Percentiles rank a stretch among this genome's conserved stretches.
Conservation (phyloP, 2,888 invertebrate species). For the Sinotaia quadrata region DNA sequence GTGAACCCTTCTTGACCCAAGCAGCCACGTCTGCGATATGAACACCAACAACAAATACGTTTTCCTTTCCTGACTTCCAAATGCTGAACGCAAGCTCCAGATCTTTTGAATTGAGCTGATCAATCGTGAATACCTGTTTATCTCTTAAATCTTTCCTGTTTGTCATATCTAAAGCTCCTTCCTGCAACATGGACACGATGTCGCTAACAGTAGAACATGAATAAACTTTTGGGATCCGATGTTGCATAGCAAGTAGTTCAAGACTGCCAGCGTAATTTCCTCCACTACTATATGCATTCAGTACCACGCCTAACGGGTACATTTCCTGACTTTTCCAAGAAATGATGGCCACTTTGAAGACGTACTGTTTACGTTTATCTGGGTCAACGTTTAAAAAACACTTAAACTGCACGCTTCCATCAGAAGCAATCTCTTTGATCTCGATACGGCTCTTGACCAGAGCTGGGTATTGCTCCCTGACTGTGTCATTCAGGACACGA, state of each 20-base stretch:
- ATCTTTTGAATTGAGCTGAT: conserved; percentile 44
- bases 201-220: neutral
- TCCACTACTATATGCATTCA: conserved; percentile 38
- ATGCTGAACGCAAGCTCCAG: conserved; percentile 52
- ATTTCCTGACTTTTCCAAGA: conserved; percentile 41
- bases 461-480: conserved; percentile 11
- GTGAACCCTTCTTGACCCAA: conserved; percentile 38
- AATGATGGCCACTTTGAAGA: conserved; percentile 48
- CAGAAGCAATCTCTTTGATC: conserved; percentile 35
- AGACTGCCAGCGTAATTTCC: conserved; percentile 12
- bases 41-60: conserved; percentile 42
- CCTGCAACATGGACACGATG: neutral
- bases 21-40: conserved; percentile 54
- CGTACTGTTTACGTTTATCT: conserved; percentile 39
- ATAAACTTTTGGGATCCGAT: conserved; percentile 11
- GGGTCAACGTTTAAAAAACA: conserved; percentile 31
- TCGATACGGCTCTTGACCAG: conserved; percentile 16
- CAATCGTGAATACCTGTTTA: conserved; percentile 47
- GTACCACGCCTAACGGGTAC: conserved; percentile 49
- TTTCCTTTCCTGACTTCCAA: conserved; percentile 22
- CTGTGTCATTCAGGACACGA: conserved; percentile 24
- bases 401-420: conserved; percentile 31
- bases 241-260: conserved; percentile 17
- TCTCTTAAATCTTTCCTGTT: conserved; percentile 39
- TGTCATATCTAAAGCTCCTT: neutral